phyloP scores from a whole-genome alignment of 2,888 invertebrate species.

The Prosopocoilus inquinatus region DNA sequence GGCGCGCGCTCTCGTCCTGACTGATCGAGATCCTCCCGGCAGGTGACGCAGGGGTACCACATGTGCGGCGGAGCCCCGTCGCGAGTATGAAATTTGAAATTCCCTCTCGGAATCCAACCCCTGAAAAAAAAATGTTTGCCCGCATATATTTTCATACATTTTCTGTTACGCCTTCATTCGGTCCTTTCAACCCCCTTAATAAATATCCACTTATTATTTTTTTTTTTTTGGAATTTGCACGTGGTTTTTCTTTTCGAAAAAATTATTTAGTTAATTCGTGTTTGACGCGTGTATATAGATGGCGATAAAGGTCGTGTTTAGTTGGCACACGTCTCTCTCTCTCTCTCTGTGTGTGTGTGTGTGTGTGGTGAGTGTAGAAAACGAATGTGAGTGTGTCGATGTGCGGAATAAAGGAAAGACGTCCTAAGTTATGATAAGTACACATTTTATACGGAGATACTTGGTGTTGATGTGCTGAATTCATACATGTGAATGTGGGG shows the following conservation, averaged over 20 bases:
- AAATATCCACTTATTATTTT: too few relatives aligned
- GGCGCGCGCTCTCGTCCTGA: too few relatives aligned
- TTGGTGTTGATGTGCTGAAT: conserved; percentile 71
- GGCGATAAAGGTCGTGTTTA: too few relatives aligned
- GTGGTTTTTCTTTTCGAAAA: too few relatives aligned
- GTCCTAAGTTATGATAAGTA: conserved; percentile 48
- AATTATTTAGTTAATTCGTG: too few relatives aligned
- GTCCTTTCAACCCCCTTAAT: too few relatives aligned
- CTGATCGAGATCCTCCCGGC: conserved; percentile 2
- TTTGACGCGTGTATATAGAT: too few relatives aligned
- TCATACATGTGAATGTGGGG: conserved; percentile 65
- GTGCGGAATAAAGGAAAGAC: conserved; percentile 21
- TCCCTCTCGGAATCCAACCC: conserved; percentile 39
- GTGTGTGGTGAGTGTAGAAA: conserved; percentile 4
- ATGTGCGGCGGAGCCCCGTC: conserved; percentile 22
- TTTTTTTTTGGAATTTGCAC: too few relatives aligned
- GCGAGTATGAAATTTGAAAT: conserved; percentile 39
- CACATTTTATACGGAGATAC: conserved; percentile 52
- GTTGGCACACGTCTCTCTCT: background rate
- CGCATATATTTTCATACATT: conserved; percentile 46
- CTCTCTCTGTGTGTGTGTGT: conserved; percentile 3
- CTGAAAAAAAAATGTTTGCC: conserved; percentile 40
- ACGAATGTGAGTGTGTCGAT: background rate
- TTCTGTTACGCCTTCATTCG: conserved; percentile 12
- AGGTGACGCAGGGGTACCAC: conserved; percentile 22